Percentiles rank a stretch among this genome's conserved stretches.
Evolutionary conservation across 2,888 invertebrate genomes (phyloP).

Genomic region (Mythimna pallens): DNA sequence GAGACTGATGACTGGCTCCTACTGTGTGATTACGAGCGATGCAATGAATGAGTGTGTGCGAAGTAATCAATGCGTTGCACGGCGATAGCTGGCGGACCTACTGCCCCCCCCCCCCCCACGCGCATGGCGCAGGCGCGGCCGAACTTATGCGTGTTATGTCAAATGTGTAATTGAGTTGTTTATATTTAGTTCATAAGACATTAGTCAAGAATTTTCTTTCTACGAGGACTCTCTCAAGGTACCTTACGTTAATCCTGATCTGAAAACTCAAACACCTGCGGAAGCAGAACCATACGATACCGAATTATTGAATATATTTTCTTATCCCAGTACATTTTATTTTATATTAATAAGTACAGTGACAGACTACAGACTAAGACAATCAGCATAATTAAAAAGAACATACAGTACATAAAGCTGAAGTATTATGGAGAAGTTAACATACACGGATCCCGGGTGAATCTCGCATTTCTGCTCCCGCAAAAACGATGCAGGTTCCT

Average conservation of each 20-base stretch:
- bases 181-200: not conserved
- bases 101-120: not conserved
- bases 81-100: not conserved
- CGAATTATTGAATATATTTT: too few relatives aligned
- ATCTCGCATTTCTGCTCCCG: too few relatives aligned
- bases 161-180: slow-evolving; percentile 10
- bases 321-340: too few relatives aligned
- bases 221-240: slow-evolving; percentile 6
- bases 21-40: slow-evolving; percentile 34
- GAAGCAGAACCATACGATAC: too few relatives aligned
- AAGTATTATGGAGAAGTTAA: too few relatives aligned
- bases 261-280: not conserved
- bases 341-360: too few relatives aligned
- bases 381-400: too few relatives aligned
- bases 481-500: too few relatives aligned
- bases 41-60: slow-evolving; percentile 24
- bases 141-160: not conserved
- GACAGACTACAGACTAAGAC: too few relatives aligned
- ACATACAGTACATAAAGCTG: too few relatives aligned
- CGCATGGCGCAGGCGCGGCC: slow-evolving; percentile 6
- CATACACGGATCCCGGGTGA: too few relatives aligned
- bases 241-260: not conserved
- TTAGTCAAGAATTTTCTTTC: not conserved
- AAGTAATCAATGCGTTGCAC: slow-evolving; percentile 28
- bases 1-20: slow-evolving; percentile 46